Percentiles rank a stretch among this genome's conserved stretches.
These are phyloP conservation scores for Jaculus jaculus DNA, from an alignment of 2,113 vertebrate species.

Conservation along the genomic window DNA sequence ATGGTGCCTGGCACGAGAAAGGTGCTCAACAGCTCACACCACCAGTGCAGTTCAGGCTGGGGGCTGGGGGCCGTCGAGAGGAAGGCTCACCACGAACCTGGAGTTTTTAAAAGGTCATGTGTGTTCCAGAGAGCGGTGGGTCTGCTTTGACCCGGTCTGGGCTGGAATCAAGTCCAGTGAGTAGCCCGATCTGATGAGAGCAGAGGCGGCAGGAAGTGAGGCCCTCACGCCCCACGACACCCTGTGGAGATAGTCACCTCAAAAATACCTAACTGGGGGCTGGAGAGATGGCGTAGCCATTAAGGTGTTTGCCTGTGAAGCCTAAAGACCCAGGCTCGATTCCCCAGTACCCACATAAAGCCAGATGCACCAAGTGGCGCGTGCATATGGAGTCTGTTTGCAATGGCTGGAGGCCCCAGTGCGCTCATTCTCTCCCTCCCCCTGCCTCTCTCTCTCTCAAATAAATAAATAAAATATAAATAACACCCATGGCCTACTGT, in stretches of 20 bases:
- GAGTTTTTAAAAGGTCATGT: conserved; percentile 75
- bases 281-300: too few species aligned
- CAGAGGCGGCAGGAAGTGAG: background rate
- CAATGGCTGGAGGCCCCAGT: too few species aligned
- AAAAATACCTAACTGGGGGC: background rate
- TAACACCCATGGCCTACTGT: too few species aligned
- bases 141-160: conserved; percentile 45
- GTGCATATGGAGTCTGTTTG: too few species aligned
- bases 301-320: too few species aligned
- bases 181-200: background rate
- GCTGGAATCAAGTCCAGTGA: background rate
- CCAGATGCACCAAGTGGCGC: too few species aligned
- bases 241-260: too few species aligned
- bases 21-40: background rate
- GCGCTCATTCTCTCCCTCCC: too few species aligned
- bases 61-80: background rate
- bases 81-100: conserved; percentile 31
- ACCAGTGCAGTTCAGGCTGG: too few species aligned
- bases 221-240: background rate
- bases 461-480: background rate
- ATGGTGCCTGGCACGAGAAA: conserved; percentile 50
- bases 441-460: too few species aligned
- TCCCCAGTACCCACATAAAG: too few species aligned
- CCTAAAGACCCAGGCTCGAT: too few species aligned
- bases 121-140: conserved; percentile 43